phyloP scores from a whole-genome alignment of 2,113 vertebrate species.

The Ivindomyrus marchei region DNA sequence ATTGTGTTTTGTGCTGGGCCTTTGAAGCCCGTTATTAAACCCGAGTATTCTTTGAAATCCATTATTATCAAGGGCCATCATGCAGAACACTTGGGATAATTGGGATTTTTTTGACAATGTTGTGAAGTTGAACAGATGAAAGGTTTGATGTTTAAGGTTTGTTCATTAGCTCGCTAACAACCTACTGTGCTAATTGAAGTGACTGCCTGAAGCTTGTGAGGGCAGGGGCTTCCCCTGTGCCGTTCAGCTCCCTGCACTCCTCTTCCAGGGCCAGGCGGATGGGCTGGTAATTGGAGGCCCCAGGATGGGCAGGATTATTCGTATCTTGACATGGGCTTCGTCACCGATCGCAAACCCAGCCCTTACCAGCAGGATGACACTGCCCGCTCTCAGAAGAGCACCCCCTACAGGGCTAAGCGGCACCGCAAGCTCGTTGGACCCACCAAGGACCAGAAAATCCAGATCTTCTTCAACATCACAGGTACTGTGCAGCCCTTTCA shows the following conservation, averaged over 20 bases:
- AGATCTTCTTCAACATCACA: conserved; percentile 93
- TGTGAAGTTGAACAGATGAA: not conserved
- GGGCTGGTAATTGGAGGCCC: conserved; percentile 62
- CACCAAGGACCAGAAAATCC: conserved; percentile 86
- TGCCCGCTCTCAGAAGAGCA: conserved; percentile 28
- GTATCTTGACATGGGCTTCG: conserved; percentile 78
- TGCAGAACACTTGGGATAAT: not conserved
- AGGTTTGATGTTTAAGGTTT: not conserved
- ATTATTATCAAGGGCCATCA: not conserved
- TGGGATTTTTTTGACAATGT: not conserved
- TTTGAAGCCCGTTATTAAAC: not conserved
- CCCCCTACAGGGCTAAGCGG: conserved; percentile 67
- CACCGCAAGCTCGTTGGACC: conserved; percentile 62
- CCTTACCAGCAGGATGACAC: conserved; percentile 43
- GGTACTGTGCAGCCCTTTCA: conserved; percentile 57
- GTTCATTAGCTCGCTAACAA: not conserved
- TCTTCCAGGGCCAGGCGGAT: conserved; percentile 77
- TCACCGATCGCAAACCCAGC: conserved; percentile 50
- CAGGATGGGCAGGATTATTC: conserved; percentile 82
- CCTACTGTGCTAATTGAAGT: not conserved
- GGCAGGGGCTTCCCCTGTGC: not conserved
- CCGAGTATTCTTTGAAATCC: not conserved
- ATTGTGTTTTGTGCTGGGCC: not conserved
- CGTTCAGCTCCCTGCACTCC: conserved; percentile 15
- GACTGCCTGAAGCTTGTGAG: not conserved